These are phyloP conservation scores for Dissostichus mawsoni DNA, from an alignment of 2,113 vertebrate genomes.

Conservation along the genomic window DNA sequence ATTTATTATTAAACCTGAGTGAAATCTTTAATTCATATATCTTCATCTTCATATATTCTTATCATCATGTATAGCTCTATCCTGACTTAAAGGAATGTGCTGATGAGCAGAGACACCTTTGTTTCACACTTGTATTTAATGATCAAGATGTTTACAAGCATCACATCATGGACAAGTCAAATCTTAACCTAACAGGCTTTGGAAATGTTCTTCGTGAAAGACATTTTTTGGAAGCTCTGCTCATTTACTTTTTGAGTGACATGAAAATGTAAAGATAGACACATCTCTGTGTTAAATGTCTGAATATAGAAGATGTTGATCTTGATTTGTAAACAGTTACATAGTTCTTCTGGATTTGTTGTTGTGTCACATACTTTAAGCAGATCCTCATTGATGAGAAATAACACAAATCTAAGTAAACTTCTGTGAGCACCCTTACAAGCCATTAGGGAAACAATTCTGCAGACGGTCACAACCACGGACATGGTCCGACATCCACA, in stretches of 20 bases:
- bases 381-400: constrained; percentile 1
- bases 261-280: constrained; percentile 6
- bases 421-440: neutral
- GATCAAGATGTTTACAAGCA: constrained; percentile 11
- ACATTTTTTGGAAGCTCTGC: neutral
- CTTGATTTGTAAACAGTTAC: neutral
- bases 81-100: neutral
- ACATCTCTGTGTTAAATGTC: neutral
- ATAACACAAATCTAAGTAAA: neutral
- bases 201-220: neutral
- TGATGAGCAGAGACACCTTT: neutral
- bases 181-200: neutral
- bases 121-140: neutral
- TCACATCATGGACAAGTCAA: neutral
- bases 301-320: constrained; percentile 21
- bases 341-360: neutral
- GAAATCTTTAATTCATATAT: neutral
- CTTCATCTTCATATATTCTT: constrained; percentile 5
- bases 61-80: neutral
- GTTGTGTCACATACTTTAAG: neutral
- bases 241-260: neutral
- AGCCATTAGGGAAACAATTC: neutral
- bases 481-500: constrained; percentile 30
- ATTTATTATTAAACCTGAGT: neutral
- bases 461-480: neutral